Percentiles rank a stretch among this genome's conserved stretches.
Conservation (phyloP, 2,888 invertebrate species). For the Tridacna gigas region DNA sequence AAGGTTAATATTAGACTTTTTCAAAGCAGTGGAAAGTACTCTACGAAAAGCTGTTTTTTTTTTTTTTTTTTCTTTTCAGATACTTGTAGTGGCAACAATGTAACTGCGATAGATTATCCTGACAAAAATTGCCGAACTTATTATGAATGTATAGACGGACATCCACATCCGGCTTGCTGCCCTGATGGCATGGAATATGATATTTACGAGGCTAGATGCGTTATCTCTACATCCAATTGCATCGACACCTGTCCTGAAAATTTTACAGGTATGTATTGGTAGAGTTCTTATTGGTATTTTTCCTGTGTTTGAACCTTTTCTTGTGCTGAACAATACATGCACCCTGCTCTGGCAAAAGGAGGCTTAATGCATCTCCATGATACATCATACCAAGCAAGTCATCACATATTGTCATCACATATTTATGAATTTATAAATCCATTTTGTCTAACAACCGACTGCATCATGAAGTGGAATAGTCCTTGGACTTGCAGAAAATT, state of each 20-base stretch:
- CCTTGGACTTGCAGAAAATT: no score
- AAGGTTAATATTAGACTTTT: neutral
- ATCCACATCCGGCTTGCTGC: constrained; percentile 9
- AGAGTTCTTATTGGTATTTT: neutral
- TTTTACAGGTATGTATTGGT: neutral
- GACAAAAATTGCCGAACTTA: constrained; percentile 18
- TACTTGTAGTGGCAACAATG: neutral
- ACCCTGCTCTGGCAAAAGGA: no score
- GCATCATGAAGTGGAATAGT: no score
- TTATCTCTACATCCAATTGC: neutral
- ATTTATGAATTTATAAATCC: no score
- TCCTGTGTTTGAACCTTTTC: no score
- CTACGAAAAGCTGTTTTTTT: no score
- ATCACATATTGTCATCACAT: no score
- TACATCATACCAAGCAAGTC: no score
- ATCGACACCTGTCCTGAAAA: constrained; percentile 4
- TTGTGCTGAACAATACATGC: no score
- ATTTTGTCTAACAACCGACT: no score
- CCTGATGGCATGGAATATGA: constrained; percentile 15
- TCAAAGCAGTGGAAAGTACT: no score
- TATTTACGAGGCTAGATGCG: constrained; percentile 6
- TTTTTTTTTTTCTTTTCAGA: neutral
- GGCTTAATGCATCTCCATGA: no score
- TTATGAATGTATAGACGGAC: constrained; percentile 3
- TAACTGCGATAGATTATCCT: neutral